Evolutionary conservation across 2,888 invertebrate genomes (phyloP).

Genomic region (Ormia ochracea): DNA sequence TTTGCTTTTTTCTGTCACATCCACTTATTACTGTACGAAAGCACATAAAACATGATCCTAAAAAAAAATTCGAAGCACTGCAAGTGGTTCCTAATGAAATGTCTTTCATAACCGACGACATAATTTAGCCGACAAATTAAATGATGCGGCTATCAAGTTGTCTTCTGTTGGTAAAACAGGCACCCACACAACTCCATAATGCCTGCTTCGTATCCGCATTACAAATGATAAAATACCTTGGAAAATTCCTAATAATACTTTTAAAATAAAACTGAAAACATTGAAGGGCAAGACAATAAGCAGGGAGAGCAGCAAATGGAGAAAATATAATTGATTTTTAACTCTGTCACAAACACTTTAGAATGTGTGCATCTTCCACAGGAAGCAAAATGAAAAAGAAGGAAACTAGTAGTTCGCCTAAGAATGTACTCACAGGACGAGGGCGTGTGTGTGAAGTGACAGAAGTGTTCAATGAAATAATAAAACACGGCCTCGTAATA

Average conservation of each 20-base stretch:
- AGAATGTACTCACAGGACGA: slow-evolving; percentile 20
- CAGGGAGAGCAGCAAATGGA: neutral
- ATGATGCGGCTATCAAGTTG: too few species aligned
- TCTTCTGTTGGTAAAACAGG: neutral
- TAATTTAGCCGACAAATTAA: neutral
- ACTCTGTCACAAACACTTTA: neutral
- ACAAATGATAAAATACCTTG: slow-evolving; percentile 52
- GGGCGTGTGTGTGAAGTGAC: neutral
- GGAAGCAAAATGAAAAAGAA: slow-evolving; percentile 14
- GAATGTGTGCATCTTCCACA: neutral
- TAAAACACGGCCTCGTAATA: neutral
- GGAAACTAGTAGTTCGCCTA: neutral
- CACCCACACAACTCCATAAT: neutral
- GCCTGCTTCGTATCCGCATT: neutral
- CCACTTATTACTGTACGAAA: too few species aligned
- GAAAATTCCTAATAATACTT: slow-evolving; percentile 31
- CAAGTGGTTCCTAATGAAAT: too few species aligned
- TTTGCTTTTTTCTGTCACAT: too few species aligned
- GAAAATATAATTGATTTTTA: neutral
- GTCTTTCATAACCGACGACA: too few species aligned
- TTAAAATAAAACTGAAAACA: slow-evolving; percentile 16
- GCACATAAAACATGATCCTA: too few species aligned
- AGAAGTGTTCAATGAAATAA: neutral
- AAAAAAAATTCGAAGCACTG: too few species aligned
- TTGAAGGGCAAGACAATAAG: neutral